Evolutionary conservation across 2,797 vertebrate genomes (phyloP), one percentile per base, ranked within the genome.

Genomic region (Adrianichthys oophorus): DNA sequence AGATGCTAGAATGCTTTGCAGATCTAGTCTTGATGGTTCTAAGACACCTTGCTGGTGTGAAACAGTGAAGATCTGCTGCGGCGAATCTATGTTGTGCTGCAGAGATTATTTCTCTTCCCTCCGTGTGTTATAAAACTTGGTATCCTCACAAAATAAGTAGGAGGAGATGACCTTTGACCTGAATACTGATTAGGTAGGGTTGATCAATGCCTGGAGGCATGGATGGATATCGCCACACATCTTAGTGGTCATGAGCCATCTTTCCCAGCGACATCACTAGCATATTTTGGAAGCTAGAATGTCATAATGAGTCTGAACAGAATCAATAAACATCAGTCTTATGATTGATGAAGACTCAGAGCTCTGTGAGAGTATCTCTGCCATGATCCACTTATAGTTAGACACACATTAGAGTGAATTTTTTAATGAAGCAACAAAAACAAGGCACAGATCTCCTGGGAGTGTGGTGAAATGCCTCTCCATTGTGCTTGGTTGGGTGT

Each of bases 291-390:
- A 47, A 66, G 52, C 71, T 24, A 1, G n/a, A 44, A 50, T 56
- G 70, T 68, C 81, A 72, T 56, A 59, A 74, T 58, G 68, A 66
- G 65, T 56, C 49, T 7, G 58, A 74, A 80, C 65, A 61, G 74
- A 68, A 85, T 87, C 82, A 67, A 85, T 84, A 82, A 45, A 58
- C 76, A 66, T 80, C 83, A 57, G 16, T 26, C n/a, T 18, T 19
- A 19, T 86, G 87, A 89, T 86, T 80, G 82, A 89, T 87, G 69
- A 84, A 18, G 67, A 70, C 68, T 56, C 74, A 12, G 41, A 70
- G 65, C 80, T 19, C 62, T 0, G 12, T 42, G 7, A 56, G 60
- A 19, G 56, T 50, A 13, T 56, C 72, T 48, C 43, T 15, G 54
- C 56, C 42, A 55, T n/a, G 71, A 78, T 80, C 70, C 69, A 78